Evolutionary conservation across 2,888 invertebrate genomes (phyloP).

Genomic region (Lutraria lutraria): DNA sequence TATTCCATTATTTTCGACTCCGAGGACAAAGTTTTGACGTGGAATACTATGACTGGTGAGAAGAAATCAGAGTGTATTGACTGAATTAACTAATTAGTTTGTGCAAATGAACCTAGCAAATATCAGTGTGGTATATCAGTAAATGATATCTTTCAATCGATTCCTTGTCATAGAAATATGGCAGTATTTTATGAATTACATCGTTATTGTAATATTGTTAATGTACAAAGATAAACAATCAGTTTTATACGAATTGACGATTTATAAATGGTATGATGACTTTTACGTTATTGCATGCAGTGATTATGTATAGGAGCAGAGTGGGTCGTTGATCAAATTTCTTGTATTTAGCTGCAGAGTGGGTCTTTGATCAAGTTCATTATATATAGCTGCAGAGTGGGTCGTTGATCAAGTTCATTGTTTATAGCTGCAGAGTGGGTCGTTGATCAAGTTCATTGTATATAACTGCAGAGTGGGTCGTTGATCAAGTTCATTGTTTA

Average conservation of each 20-base stretch:
- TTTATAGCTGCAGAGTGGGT: no score
- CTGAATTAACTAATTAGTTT: conserved; percentile 19
- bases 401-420: not conserved
- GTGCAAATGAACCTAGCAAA: not conserved
- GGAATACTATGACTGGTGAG: not conserved
- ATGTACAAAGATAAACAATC: not conserved
- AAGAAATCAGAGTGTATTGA: not conserved
- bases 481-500: not conserved
- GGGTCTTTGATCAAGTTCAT: no score
- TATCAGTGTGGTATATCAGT: not conserved
- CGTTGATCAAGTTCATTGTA: no score
- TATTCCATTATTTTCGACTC: no score
- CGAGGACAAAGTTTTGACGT: no score
- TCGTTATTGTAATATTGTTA: conserved; percentile 11
- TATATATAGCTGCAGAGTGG: no score
- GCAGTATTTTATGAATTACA: not conserved
- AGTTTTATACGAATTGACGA: not conserved
- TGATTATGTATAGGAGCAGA: not conserved
- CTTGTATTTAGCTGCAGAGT: no score
- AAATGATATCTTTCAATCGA: conserved; percentile 20
- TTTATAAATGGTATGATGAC: not conserved
- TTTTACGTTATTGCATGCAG: not conserved
- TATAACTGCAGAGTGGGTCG: no score
- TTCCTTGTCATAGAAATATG: not conserved
- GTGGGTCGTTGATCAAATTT: no score